Base-by-base conservation (phyloP, 2,113 vertebrate species). In the Dicerorhinus sumatrensis region DNA sequence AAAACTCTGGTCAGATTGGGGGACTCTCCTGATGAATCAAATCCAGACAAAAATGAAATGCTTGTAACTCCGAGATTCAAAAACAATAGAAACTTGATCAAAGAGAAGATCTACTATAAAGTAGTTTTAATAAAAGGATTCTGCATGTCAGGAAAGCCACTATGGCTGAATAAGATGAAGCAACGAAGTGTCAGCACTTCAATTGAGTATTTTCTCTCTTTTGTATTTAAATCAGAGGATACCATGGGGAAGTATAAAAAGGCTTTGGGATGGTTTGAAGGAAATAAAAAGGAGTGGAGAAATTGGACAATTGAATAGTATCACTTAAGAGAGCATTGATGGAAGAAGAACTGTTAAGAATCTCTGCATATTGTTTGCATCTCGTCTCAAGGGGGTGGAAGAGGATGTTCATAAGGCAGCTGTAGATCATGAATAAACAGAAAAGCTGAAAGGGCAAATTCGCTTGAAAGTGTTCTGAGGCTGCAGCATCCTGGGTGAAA, bases 381-480 rank as follows among this genome's bases (percentile, higher is more conserved):
- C 76, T 91, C 62, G 60, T 92, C 76, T 97, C 31, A 81, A 17
- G 3, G 56, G 42, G 48, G 54, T 93, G 56, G 54, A 75, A 75
- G 18, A 48, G 42, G 58, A 25, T 60, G 8, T 88, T 83, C 29
- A 3, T 63, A 69, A 67, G n/a, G 63, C 80, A 98, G 33, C 93
- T 83, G 3, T 83, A 89, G 77, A 20, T 79, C 87, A 63, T 96
- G 27, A 0, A 0, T 84, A 75, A 80, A 77, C 46, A 14, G 84
- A 91, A 88, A 91, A 95, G 54, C 92, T 95, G 63, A 98, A 98
- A 98, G 95, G 69, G 25, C 72, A 95, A 29, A 96, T 92, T 90
- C 72, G 51, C 56, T 80, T 89, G 82, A 85, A 97, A 97, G 84
- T 80, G 65, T 95, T 91, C 63, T 12, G 13, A 65, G 72, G 88